Evolutionary conservation across 2,113 vertebrate species (phyloP).

Genomic region (Urocynchramus pylzowi): DNA sequence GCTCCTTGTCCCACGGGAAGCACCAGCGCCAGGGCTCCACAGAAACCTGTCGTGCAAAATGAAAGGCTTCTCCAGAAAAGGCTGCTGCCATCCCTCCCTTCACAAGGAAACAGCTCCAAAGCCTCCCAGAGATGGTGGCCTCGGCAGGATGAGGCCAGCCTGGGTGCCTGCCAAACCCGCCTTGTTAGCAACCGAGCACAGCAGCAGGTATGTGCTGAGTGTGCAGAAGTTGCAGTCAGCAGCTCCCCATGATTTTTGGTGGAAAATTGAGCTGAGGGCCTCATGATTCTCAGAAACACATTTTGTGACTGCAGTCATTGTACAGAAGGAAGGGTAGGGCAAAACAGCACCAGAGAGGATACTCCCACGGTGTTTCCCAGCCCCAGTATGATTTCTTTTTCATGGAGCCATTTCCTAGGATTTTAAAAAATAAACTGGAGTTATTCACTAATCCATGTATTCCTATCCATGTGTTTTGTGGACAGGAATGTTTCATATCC

Average conservation of each 20-base stretch:
- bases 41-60: background rate
- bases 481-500: background rate
- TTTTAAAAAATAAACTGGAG: background rate
- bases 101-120: background rate
- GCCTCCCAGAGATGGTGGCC: background rate
- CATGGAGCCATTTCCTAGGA: background rate
- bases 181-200: background rate
- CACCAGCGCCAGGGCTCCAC: background rate
- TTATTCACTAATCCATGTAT: background rate
- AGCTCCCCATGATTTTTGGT: fast-evolving
- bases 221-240: background rate
- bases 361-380: background rate
- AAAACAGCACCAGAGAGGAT: background rate
- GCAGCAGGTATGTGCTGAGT: fast-evolving
- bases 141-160: background rate
- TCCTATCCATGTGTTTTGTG: fast-evolving
- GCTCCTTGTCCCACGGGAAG: background rate
- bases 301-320: too few relatives aligned
- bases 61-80: background rate
- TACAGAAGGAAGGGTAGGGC: background rate
- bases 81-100: background rate
- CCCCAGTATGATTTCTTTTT: background rate
- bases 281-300: background rate
- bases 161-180: background rate
- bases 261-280: background rate